These are phyloP conservation scores for Balanococcus diminutus DNA, from an alignment of 2,888 invertebrate species.

Conservation along the genomic window DNA sequence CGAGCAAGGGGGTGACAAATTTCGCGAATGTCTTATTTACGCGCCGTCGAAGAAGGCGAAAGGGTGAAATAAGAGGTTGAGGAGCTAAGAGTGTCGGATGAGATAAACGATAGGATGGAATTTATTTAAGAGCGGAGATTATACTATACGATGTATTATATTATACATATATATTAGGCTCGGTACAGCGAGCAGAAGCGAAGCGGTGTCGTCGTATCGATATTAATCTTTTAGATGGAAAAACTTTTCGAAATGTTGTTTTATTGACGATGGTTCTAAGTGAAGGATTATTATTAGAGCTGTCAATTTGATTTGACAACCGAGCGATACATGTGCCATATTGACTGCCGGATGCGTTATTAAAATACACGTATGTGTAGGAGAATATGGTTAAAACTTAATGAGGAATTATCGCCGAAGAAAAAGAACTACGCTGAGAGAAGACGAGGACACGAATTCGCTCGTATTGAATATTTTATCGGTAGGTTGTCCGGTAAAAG, in stretches of 20 bases:
- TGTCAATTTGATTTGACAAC: conserved; percentile 20
- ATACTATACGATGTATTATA: not conserved
- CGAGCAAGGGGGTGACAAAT: not conserved
- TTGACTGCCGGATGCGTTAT: not conserved
- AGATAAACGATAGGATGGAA: conserved; percentile 35
- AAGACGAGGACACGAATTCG: not conserved
- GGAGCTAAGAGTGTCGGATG: not conserved
- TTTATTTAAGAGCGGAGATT: conserved; percentile 26
- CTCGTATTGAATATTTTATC: not conserved
- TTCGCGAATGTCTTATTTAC: conserved; percentile 23
- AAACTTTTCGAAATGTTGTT: conserved; percentile 36
- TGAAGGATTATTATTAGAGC: conserved; percentile 25
- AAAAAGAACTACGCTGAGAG: too few relatives aligned
- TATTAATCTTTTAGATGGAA: conserved; percentile 40
- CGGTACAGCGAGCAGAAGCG: not conserved
- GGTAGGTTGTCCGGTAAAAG: not conserved
- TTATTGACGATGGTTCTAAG: conserved; percentile 34
- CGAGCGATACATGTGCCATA: not conserved
- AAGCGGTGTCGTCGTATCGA: conserved; percentile 11
- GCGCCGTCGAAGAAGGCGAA: not conserved
- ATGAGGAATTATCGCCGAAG: not conserved
- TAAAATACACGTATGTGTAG: too few relatives aligned
- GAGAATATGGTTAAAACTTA: not conserved
- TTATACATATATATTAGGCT: not conserved
- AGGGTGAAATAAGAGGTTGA: not conserved